phyloP scores from a whole-genome alignment of 2,113 vertebrate genomes.

The Psilopsiagon aymara region DNA sequence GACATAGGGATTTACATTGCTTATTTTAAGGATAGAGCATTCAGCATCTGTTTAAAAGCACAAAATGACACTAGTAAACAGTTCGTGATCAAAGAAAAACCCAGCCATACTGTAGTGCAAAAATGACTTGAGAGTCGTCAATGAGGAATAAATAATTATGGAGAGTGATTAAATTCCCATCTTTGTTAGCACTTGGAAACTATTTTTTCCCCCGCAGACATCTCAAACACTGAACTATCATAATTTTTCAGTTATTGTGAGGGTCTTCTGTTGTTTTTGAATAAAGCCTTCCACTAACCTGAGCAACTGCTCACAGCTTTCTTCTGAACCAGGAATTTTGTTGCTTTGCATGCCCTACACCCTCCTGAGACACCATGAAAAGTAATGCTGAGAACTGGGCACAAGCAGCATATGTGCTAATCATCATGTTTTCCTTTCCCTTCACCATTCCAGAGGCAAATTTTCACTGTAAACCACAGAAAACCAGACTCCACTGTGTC shows the following conservation, averaged over 20 bases:
- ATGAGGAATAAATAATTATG: conserved; percentile 29
- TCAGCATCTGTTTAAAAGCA: not conserved
- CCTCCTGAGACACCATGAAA: not conserved
- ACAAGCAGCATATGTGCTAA: not conserved
- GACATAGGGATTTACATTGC: not conserved
- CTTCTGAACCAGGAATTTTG: not conserved
- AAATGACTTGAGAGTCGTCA: not conserved
- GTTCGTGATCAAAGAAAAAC: not conserved
- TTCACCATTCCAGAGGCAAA: not conserved
- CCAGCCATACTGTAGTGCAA: not conserved
- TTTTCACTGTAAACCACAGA: not conserved
- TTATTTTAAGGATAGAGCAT: not conserved
- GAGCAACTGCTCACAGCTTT: not conserved
- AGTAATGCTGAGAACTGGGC: not conserved
- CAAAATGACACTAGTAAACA: not conserved
- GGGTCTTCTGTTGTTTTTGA: accelerated
- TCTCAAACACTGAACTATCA: not conserved
- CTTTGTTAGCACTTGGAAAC: conserved; percentile 6
- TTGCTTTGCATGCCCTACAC: not conserved
- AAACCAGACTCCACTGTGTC: not conserved
- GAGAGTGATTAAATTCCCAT: conserved; percentile 55
- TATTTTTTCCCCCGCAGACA: not conserved
- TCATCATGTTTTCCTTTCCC: not conserved
- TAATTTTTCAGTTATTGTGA: not conserved
- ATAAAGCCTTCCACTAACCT: not conserved